Conservation (phyloP, 2,888 invertebrate species). For the Lithosia quadra region DNA sequence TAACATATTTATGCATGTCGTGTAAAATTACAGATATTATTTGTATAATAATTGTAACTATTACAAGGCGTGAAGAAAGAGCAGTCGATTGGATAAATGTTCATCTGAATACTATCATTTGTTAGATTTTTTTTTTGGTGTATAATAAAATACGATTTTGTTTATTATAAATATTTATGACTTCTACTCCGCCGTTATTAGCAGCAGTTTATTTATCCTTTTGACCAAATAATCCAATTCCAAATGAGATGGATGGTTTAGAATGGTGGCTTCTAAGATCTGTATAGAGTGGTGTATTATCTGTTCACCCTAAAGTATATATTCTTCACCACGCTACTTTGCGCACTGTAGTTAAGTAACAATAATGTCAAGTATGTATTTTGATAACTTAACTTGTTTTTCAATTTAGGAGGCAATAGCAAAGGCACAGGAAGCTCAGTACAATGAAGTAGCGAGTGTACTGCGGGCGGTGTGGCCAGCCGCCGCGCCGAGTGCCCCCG, state of each 20-base stretch:
- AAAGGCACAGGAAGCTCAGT: conserved; percentile 88
- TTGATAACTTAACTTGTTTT: neutral
- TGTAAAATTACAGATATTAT: neutral
- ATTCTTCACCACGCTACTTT: neutral
- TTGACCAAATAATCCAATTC: neutral
- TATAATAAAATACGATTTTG: too few relatives aligned
- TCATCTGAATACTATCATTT: too few relatives aligned
- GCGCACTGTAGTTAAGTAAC: neutral
- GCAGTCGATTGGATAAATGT: too few relatives aligned
- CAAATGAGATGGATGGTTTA: neutral
- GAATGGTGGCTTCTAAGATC: neutral
- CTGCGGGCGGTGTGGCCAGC: conserved; percentile 68
- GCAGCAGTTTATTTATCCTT: too few relatives aligned
- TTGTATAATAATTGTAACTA: neutral
- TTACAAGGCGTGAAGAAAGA: neutral
- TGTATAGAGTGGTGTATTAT: neutral
- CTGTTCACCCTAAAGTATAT: neutral
- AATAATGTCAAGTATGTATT: neutral
- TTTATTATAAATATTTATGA: neutral
- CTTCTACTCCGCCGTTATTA: neutral
- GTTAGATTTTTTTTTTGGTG: too few relatives aligned
- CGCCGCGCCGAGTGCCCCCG: conserved; percentile 60
- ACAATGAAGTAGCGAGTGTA: conserved; percentile 84
- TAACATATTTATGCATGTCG: conserved; percentile 15
- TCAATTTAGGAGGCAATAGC: conserved; percentile 69